Base-by-base conservation (phyloP, 2,797 vertebrate species). In the Coendou prehensilis region DNA sequence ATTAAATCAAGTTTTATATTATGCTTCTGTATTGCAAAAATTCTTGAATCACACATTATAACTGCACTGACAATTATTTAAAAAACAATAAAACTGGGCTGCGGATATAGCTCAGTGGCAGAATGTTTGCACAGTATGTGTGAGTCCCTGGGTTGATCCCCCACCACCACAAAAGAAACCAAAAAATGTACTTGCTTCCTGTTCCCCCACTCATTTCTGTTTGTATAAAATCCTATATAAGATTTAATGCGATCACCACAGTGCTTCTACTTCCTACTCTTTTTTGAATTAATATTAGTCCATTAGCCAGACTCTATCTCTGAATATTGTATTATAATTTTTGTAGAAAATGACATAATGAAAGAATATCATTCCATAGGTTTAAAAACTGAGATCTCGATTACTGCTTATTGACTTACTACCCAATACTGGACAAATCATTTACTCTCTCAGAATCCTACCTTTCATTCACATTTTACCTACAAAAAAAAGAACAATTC, bases 391-490 rank as follows among this genome's bases (percentile, higher is more conserved):
- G 26, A 52, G 37, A 45, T 69, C 41, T 28, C 50, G 61, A 95
- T 67, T 26, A 83, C 20, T 92, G 56, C 11, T 87, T 59, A 88
- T 2, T 96, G 56, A 92, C 26, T 73, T 15, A 33, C 79, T 90
- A 76, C 30, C 8, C 78, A n/a, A 94, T 37, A 94, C 0, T 63
- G 22, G 89, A 45, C 26, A 82, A 73, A 92, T 57, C 13, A 67
- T 63, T 76, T 76, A 73, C 87, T 92, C 33, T 89, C 56, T 71
- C 33, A 89, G 52, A 92, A n/a, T 92, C n/a, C 63, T 47, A 84
- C 57, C 67, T 92, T 79, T 87, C 45, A 87, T 50, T 76, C 59
- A 93, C 59, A 92, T 79, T 94, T 97, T 79, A 96, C 10, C 59
- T 30, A 9, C 28, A 94, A 93, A 93, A 92, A 94, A 94, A 67